These are phyloP conservation scores for Seladonia tumulorum DNA, from an alignment of 2,888 invertebrate species.

Conservation along the genomic window DNA sequence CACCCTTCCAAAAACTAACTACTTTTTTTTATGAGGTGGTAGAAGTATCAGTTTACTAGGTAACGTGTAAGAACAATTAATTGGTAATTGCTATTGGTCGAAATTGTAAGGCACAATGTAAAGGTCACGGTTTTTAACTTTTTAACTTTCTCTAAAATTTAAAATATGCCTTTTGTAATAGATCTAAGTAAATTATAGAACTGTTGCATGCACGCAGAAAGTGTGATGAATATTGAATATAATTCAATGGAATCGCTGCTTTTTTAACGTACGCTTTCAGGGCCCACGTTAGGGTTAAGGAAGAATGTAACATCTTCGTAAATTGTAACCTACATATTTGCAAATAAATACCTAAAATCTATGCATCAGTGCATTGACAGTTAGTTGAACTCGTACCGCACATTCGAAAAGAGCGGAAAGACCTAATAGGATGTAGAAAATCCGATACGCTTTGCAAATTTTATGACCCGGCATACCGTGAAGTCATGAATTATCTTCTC, in stretches of 20 bases:
- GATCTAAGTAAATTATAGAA: no score
- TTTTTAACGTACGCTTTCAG: background rate
- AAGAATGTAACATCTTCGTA: background rate
- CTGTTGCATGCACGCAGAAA: no score
- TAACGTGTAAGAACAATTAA: no score
- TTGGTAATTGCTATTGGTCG: no score
- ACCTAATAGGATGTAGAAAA: slow-evolving; percentile 31
- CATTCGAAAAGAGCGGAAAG: slow-evolving; percentile 30
- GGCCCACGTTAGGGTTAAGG: background rate
- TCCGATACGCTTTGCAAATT: slow-evolving; percentile 27
- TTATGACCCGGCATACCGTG: slow-evolving; percentile 18
- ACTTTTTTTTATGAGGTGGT: no score
- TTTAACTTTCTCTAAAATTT: no score
- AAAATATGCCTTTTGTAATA: no score
- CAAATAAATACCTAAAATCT: background rate
- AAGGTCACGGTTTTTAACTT: no score
- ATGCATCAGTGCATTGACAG: slow-evolving; percentile 1
- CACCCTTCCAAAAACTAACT: no score
- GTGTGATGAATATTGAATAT: background rate
- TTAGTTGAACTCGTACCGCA: slow-evolving; percentile 9
- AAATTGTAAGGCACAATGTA: no score
- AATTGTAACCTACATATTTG: background rate
- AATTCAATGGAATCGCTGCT: background rate
- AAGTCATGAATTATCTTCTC: slow-evolving; percentile 17
- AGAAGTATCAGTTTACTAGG: no score